These are phyloP conservation scores for Maniola hyperantus DNA, from an alignment of 2,888 invertebrate genomes.

Conservation along the genomic window DNA sequence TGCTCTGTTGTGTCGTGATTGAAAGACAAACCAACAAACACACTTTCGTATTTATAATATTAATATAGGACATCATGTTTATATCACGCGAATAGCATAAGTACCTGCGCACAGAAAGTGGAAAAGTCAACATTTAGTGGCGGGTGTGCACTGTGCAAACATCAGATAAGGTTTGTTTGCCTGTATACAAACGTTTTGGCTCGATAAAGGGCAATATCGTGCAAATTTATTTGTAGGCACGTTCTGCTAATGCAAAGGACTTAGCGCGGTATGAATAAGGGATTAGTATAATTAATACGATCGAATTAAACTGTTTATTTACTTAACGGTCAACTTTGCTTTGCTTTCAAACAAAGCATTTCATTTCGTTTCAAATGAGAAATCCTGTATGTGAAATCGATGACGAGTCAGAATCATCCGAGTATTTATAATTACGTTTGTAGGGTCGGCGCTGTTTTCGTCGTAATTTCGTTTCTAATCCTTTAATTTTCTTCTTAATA, in stretches of 20 bases:
- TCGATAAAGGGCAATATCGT: conserved; percentile 43
- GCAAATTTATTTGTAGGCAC: conserved; percentile 43
- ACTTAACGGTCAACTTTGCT: not conserved
- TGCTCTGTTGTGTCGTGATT: too few species aligned
- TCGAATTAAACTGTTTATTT: not conserved
- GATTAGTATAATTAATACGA: conserved; percentile 8
- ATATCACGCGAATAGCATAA: conserved; percentile 12
- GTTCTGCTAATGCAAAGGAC: conserved; percentile 29
- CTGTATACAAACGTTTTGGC: conserved; percentile 26
- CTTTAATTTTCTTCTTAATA: too few species aligned
- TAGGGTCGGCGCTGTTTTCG: too few species aligned
- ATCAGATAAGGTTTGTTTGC: conserved; percentile 41
- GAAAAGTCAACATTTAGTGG: conserved; percentile 44
- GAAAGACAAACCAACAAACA: too few species aligned
- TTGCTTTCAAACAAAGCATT: too few species aligned
- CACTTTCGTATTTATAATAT: too few species aligned
- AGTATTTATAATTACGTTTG: too few species aligned
- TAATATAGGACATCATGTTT: conserved; percentile 2
- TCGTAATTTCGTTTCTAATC: too few species aligned
- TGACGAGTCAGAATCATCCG: too few species aligned
- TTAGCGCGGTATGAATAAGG: conserved; percentile 1
- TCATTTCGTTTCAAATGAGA: too few species aligned
- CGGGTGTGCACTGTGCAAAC: conserved; percentile 45
- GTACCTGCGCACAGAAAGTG: conserved; percentile 34
- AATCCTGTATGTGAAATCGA: too few species aligned